phyloP scores from a whole-genome alignment of 2,888 invertebrate species.

The Campaea margaritaria region DNA sequence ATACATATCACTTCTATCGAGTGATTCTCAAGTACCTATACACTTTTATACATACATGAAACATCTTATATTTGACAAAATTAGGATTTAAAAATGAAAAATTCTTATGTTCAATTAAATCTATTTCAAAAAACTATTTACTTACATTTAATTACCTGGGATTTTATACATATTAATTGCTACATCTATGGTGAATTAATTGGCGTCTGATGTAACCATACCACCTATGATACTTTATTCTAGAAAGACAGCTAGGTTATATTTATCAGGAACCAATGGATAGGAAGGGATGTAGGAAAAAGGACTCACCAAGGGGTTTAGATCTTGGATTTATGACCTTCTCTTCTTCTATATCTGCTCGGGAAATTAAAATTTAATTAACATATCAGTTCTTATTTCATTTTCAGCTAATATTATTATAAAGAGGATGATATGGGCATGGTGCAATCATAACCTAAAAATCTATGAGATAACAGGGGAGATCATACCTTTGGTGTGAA shows the following conservation, averaged over 20 bases:
- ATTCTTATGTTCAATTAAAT: no score
- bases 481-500: slow-evolving; percentile 89
- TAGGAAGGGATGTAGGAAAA: slow-evolving; percentile 42
- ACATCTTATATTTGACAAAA: no score
- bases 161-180: no score
- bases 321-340: slow-evolving; percentile 46
- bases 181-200: no score
- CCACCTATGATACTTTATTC: no score
- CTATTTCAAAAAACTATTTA: no score
- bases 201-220: no score
- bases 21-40: no score
- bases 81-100: no score
- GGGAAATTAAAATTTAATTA: slow-evolving; percentile 36
- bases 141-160: no score
- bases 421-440: slow-evolving; percentile 42
- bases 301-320: slow-evolving; percentile 75
- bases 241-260: background rate
- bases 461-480: slow-evolving; percentile 16
- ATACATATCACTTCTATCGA: no score
- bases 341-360: slow-evolving; percentile 64
- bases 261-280: slow-evolving; percentile 10
- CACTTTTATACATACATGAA: no score
- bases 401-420: slow-evolving; percentile 12
- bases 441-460: slow-evolving; percentile 79
- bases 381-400: background rate